These are phyloP conservation scores for Silurus aristotelis DNA, from an alignment of 2,797 vertebrate genomes.

Conservation along the genomic window DNA sequence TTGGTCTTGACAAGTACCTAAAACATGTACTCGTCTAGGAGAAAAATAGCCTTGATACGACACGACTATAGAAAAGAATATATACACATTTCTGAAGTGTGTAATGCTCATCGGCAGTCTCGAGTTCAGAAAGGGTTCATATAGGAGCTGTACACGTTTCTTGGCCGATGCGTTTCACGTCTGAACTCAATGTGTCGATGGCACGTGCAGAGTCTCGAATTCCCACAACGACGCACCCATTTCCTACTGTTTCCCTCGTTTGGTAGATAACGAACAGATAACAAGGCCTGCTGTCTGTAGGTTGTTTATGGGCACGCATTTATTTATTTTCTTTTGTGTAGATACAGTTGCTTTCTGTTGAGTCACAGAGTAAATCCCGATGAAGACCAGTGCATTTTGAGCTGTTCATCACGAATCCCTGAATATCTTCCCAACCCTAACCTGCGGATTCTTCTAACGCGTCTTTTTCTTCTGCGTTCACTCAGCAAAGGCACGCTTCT, in stretches of 20 bases:
- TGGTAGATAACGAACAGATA: not conserved
- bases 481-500: not conserved
- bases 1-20: too few species aligned
- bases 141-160: not conserved
- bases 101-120: not conserved
- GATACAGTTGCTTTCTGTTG: too few species aligned
- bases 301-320: not conserved
- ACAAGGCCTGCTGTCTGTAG: not conserved
- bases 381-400: not conserved
- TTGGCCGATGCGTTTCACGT: not conserved
- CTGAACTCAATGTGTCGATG: not conserved
- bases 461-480: not conserved
- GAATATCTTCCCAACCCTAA: not conserved
- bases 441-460: not conserved
- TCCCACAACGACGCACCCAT: slow-evolving; percentile 22
- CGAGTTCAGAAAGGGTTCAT: not conserved
- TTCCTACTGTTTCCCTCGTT: slow-evolving; percentile 20
- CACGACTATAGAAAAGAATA: too few species aligned
- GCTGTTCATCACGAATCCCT: too few species aligned
- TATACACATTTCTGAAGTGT: too few species aligned
- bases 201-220: not conserved
- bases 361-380: not conserved
- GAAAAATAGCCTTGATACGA: too few species aligned
- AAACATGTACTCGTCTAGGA: too few species aligned
- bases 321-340: too few species aligned